A percentile compares a stretch with the other conserved stretches of the same genome.
phyloP scores from a whole-genome alignment of 2,888 invertebrate genomes.

The Polydrusus cervinus region DNA sequence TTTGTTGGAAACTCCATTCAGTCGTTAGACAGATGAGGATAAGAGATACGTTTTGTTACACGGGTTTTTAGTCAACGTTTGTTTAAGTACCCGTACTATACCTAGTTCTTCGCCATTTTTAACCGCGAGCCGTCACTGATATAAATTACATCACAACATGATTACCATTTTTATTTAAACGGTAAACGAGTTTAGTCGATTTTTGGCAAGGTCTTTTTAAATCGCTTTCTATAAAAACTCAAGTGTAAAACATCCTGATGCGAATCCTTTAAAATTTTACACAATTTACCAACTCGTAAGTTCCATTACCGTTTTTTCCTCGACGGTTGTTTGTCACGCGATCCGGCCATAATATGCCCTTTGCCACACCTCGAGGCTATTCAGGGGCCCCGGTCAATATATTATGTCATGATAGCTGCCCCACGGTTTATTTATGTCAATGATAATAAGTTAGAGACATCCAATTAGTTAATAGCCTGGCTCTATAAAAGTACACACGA shows the following conservation, averaged over 20 bases:
- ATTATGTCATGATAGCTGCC: constrained; percentile 54
- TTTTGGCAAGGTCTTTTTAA: neutral
- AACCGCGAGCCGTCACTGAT: no score
- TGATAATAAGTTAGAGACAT: constrained; percentile 54
- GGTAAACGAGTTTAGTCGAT: no score
- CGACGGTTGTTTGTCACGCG: constrained; percentile 57
- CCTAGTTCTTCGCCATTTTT: no score
- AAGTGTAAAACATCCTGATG: constrained; percentile 2
- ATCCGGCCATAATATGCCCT: constrained; percentile 61
- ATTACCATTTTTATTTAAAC: no score
- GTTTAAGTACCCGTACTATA: no score
- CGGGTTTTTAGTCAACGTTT: no score
- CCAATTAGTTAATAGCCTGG: constrained; percentile 54
- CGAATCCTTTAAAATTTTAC: constrained; percentile 17
- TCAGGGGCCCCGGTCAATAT: constrained; percentile 46
- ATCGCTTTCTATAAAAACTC: neutral
- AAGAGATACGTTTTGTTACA: no score
- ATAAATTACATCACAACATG: no score
- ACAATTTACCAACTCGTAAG: constrained; percentile 20
- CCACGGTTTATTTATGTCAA: constrained; percentile 54
- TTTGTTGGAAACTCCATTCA: no score
- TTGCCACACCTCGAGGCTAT: constrained; percentile 59
- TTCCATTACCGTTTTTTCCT: constrained; percentile 21
- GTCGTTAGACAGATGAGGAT: no score
- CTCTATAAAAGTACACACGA: constrained; percentile 33